phyloP scores from a whole-genome alignment of 2,113 vertebrate species.

The Hyla sarda region DNA sequence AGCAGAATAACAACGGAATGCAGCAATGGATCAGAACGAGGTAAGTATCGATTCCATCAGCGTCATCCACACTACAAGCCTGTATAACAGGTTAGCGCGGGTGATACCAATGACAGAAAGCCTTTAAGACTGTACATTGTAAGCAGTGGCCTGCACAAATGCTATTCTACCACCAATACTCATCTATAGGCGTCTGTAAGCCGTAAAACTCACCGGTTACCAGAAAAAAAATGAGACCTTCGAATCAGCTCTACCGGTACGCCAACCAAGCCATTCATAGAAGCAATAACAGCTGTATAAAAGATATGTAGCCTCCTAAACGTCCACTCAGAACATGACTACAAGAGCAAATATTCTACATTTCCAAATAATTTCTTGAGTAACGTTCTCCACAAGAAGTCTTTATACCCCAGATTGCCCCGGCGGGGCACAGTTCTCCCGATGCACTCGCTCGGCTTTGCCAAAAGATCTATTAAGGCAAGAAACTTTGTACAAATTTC shows the following conservation, averaged over 20 bases:
- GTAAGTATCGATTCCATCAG: too few relatives aligned
- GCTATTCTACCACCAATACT: too few relatives aligned
- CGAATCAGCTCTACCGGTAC: background rate
- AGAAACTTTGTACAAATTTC: background rate
- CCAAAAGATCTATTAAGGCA: constrained; percentile 40
- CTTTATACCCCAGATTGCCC: background rate
- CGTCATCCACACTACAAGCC: too few relatives aligned
- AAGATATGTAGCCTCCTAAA: background rate
- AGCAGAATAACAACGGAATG: too few relatives aligned
- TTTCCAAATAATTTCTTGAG: constrained; percentile 22
- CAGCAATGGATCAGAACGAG: too few relatives aligned
- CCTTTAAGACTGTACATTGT: too few relatives aligned
- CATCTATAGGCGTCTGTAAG: too few relatives aligned
- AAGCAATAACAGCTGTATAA: background rate
- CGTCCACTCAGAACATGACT: background rate
- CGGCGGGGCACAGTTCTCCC: constrained; percentile 10
- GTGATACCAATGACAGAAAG: too few relatives aligned
- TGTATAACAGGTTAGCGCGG: too few relatives aligned
- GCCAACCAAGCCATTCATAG: background rate
- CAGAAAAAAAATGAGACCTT: background rate
- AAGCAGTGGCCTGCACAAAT: too few relatives aligned
- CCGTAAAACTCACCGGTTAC: too few relatives aligned
- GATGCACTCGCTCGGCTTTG: background rate
- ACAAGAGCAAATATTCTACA: background rate
- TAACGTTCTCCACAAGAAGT: background rate